Evolutionary conservation across 2,797 vertebrate genomes (phyloP), one percentile per base, ranked within the genome.

Genomic region (Graptemys geographica): DNA sequence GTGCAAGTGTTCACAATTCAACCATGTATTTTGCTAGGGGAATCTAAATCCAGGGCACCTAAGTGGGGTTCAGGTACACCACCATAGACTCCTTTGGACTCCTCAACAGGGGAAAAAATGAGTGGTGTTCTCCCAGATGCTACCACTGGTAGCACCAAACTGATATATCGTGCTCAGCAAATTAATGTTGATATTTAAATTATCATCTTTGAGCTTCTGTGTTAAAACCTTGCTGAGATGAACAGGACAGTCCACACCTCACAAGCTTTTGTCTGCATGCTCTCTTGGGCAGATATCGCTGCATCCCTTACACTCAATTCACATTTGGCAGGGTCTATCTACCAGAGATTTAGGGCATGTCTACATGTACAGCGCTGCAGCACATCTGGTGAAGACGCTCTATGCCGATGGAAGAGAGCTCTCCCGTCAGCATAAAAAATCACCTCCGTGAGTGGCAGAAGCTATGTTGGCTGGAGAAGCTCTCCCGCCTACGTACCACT

Each of bases 131-230:
- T 90, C 47, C 53, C 65, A 82, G 52, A 12, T 65, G 12, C 23
- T 11, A 11, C 8, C 0, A 0, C 41, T 52, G 15, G 49, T 47
- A 52, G n/a, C n/a, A 47, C 28, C 72, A 72, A 57, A 37, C 5
- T 3, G 5, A 11, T 0, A 0, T 0, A 4, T 21, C 47, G 19
- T 37, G 87, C n/a, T 15, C 53, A 19, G 3, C 6, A 13, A 21
- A 8, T 0, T 0, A 87, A 27, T 1, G 18, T 37, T 59, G 87
- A 13, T 8, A 0, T 86, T 76, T 76, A 28, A 76, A 47, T 47
- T 33, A 21, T 0, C 0, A 2, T 3, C 19, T 49, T 31, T 41
- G 31, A 86, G 5, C 25, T 1, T 0, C 37, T 28, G 5, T 44
- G 25, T 56, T 56, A 84, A 87, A 25, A 78, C 44, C 27, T 74